phyloP scores from a whole-genome alignment of 2,888 invertebrate species.

The Pharmacophagus antenor region DNA sequence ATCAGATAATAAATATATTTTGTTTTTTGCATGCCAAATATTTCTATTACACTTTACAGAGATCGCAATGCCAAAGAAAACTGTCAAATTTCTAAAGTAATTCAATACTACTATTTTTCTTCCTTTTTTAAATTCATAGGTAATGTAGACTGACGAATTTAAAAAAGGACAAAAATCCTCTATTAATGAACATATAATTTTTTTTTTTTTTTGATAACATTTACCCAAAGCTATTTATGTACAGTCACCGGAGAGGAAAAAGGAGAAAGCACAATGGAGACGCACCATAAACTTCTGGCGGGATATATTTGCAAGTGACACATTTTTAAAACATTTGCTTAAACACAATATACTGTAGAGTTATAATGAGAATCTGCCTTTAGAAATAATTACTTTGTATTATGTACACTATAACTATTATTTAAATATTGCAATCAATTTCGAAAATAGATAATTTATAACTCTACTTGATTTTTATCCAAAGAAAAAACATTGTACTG shows the following conservation, averaged over 20 bases:
- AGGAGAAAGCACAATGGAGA: slow-evolving; percentile 78
- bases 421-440: no score
- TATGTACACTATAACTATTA: no score
- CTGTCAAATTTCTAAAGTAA: neutral
- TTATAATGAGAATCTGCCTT: slow-evolving; percentile 29
- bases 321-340: slow-evolving; percentile 54
- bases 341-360: slow-evolving; percentile 35
- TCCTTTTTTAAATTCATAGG: no score
- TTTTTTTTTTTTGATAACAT: no score
- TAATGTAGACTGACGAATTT: no score
- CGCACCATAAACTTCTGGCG: slow-evolving; percentile 81
- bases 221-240: slow-evolving; percentile 42
- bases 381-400: no score
- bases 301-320: slow-evolving; percentile 79
- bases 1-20: no score
- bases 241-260: slow-evolving; percentile 77
- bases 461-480: slow-evolving; percentile 34
- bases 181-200: no score
- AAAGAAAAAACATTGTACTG: slow-evolving; percentile 60
- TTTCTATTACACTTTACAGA: slow-evolving; percentile 12
- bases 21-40: neutral
- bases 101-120: neutral
- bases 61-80: slow-evolving; percentile 63
- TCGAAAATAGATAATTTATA: slow-evolving; percentile 1
- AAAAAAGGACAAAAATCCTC: no score